Percentiles rank a stretch among this genome's conserved stretches.
Conservation (phyloP, 1,140 invertebrate genomes). For the Delia radicum region DNA sequence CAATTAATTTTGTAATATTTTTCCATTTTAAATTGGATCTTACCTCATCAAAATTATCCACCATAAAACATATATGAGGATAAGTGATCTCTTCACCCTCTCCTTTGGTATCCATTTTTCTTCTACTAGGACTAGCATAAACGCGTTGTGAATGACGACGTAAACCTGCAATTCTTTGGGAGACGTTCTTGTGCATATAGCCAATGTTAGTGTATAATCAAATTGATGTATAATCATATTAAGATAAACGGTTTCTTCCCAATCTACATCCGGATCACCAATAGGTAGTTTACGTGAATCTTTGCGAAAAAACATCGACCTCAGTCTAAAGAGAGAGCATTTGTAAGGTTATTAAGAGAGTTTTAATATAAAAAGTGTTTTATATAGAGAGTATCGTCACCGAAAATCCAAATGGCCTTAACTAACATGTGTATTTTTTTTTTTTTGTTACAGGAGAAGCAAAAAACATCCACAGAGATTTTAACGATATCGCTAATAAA, state of each 20-base stretch:
- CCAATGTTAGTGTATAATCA: conserved; percentile 94
- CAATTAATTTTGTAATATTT: background rate
- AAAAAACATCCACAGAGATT: too few relatives aligned
- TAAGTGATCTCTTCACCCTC: conserved; percentile 98
- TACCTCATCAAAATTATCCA: conserved; percentile 99
- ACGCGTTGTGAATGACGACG: conserved; percentile 92
- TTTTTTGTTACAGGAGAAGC: too few relatives aligned
- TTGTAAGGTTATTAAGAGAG: background rate
- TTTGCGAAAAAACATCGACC: conserved; percentile 93
- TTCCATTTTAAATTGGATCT: conserved; percentile 25
- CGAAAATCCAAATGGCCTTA: too few relatives aligned
- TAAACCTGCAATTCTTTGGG: conserved; percentile 94
- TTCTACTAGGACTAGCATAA: conserved; percentile 92
- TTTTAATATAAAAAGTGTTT: conserved; percentile 1
- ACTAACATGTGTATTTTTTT: too few relatives aligned
- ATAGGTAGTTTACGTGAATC: conserved; percentile 95
- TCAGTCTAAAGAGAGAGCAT: conserved; percentile 66
- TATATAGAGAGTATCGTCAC: too few relatives aligned
- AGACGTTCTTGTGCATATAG: conserved; percentile 95
- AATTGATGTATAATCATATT: conserved; percentile 99
- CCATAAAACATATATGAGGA: conserved; percentile 98
- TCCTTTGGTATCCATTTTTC: conserved; percentile 97
- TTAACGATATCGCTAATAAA: too few relatives aligned
- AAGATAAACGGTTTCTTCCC: conserved; percentile 99
- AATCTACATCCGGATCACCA: conserved; percentile 93